Evolutionary conservation across 2,888 invertebrate species (phyloP).

Genomic region (Tigriopus californicus): DNA sequence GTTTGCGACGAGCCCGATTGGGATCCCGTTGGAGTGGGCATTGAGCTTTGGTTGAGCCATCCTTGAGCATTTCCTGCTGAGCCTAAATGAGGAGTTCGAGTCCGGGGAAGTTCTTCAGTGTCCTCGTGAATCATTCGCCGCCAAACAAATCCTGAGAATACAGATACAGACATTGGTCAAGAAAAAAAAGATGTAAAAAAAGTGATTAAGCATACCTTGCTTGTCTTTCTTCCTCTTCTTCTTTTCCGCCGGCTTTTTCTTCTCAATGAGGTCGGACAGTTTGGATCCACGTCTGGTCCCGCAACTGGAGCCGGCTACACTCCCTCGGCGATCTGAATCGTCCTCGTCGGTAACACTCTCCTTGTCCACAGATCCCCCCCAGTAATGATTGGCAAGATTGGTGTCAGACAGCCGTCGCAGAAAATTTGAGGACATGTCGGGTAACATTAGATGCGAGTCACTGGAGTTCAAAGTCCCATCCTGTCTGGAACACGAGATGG

Average conservation of each 20-base stretch:
- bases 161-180: background rate
- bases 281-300: background rate
- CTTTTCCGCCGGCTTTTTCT: background rate
- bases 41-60: background rate
- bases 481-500: no score
- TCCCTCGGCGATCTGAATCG: background rate
- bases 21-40: background rate
- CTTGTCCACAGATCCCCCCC: background rate
- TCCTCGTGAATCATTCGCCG: conserved; percentile 1
- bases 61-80: background rate
- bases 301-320: background rate
- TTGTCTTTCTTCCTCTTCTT: background rate
- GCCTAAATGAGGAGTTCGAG: conserved; percentile 3
- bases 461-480: no score
- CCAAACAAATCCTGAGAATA: background rate
- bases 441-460: no score
- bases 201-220: background rate
- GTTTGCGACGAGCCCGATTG: background rate
- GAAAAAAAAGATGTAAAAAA: background rate
- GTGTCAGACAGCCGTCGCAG: no score
- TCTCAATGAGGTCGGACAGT: background rate
- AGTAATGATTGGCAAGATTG: no score
- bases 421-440: no score
- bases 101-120: background rate
- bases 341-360: background rate